phyloP scores from a whole-genome alignment of 2,888 invertebrate genomes.

The Netelia fuscicornis region DNA sequence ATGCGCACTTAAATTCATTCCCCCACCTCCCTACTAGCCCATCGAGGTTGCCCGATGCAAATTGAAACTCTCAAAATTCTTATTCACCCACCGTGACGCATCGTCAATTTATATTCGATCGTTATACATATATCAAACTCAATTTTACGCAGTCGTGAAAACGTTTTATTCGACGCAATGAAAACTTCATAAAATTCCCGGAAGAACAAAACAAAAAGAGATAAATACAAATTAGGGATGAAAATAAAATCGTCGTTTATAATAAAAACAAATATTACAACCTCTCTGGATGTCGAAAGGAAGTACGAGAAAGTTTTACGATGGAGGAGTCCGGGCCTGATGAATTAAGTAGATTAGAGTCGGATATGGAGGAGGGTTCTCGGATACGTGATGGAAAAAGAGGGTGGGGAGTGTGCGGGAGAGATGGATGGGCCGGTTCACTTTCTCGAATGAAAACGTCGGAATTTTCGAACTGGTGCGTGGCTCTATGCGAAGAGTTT shows the following conservation, averaged over 20 bases:
- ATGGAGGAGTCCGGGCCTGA: slow-evolving; percentile 8
- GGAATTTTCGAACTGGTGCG: slow-evolving; percentile 38
- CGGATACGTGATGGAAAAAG: slow-evolving; percentile 1
- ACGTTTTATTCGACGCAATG: too few species aligned
- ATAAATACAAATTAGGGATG: neutral
- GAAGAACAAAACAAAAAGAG: neutral
- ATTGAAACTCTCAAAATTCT: slow-evolving; percentile 29
- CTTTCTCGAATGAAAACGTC: slow-evolving; percentile 50
- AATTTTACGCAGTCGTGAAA: neutral
- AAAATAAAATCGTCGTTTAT: neutral
- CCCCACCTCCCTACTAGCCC: too few species aligned
- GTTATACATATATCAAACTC: slow-evolving; percentile 1
- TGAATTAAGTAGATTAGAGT: slow-evolving; percentile 53
- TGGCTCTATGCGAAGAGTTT: slow-evolving; percentile 17
- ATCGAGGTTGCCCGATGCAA: neutral
- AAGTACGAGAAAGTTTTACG: slow-evolving; percentile 19
- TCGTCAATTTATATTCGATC: neutral
- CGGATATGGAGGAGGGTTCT: slow-evolving; percentile 9
- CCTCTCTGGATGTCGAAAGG: neutral
- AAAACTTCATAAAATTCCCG: too few species aligned
- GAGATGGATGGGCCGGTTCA: slow-evolving; percentile 50
- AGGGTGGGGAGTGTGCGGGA: neutral
- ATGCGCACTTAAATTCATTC: too few species aligned
- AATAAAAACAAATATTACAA: slow-evolving; percentile 8
- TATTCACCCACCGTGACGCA: slow-evolving; percentile 9